Evolutionary conservation across 1,140 invertebrate species (phyloP).

Genomic region (Steinernema khuongi): DNA sequence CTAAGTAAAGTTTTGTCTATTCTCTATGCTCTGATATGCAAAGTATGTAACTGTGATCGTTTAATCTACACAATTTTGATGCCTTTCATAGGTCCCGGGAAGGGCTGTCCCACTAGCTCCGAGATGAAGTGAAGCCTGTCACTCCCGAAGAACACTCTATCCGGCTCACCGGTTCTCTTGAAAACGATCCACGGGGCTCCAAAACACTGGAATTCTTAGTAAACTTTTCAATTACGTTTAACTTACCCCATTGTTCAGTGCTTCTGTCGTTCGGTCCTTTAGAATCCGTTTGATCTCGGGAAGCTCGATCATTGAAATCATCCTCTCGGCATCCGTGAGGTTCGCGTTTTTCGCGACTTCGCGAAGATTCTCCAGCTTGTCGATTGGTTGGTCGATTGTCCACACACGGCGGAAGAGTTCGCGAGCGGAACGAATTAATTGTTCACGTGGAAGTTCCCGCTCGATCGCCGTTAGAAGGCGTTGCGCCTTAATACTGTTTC

Average conservation of each 20-base stretch:
- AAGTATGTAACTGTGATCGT: too few relatives aligned
- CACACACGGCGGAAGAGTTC: neutral
- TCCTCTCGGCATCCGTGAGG: neutral
- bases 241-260: neutral
- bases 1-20: too few relatives aligned
- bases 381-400: neutral
- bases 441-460: neutral
- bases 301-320: neutral
- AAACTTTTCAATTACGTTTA: neutral
- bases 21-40: too few relatives aligned
- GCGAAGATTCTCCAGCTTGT: neutral
- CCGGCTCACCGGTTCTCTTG: neutral
- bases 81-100: neutral
- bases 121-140: conserved; percentile 7
- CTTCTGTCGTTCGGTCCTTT: neutral
- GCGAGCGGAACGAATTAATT: neutral
- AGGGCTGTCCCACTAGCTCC: neutral
- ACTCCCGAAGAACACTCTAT: neutral
- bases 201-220: neutral
- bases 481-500: neutral
- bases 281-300: neutral
- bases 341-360: neutral
- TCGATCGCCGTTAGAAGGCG: neutral
- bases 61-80: too few relatives aligned
- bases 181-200: conserved; percentile 17